phyloP scores from a whole-genome alignment of 2,888 invertebrate species.

The Chloroclysta siterata region DNA sequence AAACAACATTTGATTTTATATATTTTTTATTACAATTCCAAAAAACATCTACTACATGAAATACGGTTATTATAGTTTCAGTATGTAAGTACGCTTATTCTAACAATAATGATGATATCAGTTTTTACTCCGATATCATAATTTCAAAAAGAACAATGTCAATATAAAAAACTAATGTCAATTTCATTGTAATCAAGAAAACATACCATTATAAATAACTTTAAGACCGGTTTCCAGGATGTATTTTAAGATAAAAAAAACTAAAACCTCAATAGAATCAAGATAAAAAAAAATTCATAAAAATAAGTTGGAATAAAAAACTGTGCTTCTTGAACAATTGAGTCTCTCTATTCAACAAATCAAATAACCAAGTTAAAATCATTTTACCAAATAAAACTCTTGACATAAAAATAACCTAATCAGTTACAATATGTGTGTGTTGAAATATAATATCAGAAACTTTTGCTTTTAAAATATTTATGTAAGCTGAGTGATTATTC shows the following conservation, averaged over 20 bases:
- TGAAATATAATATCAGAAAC: conserved; percentile 5
- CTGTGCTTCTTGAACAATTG: neutral
- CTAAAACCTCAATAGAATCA: neutral
- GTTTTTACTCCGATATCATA: conserved; percentile 13
- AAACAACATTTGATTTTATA: conserved; percentile 15
- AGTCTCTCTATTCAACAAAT: too few relatives aligned
- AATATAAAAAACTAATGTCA: neutral
- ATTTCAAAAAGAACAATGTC: conserved; percentile 2
- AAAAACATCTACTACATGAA: conserved; percentile 27
- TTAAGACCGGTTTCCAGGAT: neutral
- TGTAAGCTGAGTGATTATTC: neutral
- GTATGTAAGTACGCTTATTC: conserved; percentile 23
- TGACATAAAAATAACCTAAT: neutral
- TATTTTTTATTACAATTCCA: conserved; percentile 25
- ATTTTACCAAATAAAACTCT: too few relatives aligned
- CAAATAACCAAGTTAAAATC: too few relatives aligned
- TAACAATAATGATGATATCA: conserved; percentile 11
- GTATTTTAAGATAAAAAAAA: neutral
- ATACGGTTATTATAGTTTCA: conserved; percentile 16
- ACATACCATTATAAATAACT: neutral
- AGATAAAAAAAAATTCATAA: neutral
- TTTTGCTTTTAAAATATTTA: neutral
- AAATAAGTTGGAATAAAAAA: neutral
- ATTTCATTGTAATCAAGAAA: neutral
- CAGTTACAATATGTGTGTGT: neutral